Conservation (phyloP, 2,113 vertebrate genomes). For the Mugil cephalus region DNA sequence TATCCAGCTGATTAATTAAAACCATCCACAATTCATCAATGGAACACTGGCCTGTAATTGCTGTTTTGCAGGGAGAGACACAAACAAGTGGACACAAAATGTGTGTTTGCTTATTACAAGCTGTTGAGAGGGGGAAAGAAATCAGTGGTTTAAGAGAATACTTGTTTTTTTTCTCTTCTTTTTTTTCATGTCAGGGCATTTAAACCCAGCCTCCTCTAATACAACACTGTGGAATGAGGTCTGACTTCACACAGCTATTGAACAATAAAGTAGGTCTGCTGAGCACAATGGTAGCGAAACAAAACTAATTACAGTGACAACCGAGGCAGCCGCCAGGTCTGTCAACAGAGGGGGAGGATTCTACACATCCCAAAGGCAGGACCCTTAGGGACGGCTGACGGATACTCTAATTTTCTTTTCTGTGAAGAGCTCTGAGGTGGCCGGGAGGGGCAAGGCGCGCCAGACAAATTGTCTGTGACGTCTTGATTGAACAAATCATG, state of each 20-base stretch:
- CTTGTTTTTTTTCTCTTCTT: conserved; percentile 24
- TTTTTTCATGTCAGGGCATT: conserved; percentile 29
- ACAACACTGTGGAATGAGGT: conserved; percentile 34
- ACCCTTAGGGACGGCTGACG: conserved; percentile 73
- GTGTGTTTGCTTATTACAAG: conserved; percentile 59
- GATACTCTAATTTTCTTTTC: conserved; percentile 77
- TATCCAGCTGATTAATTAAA: conserved; percentile 70
- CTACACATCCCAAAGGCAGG: conserved; percentile 62
- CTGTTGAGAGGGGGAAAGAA: conserved; percentile 46
- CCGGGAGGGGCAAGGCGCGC: conserved; percentile 11
- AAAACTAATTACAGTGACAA: conserved; percentile 80
- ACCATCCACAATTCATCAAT: conserved; percentile 46
- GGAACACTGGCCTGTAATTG: conserved; percentile 61
- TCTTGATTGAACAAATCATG: conserved; percentile 75
- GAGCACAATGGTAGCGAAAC: conserved; percentile 70
- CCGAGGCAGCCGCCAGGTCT: conserved; percentile 65
- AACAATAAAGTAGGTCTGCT: conserved; percentile 59
- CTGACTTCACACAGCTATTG: conserved; percentile 14
- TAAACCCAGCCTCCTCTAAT: conserved; percentile 54
- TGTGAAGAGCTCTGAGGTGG: conserved; percentile 31
- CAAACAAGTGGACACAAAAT: conserved; percentile 35
- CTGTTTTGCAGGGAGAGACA: conserved; percentile 39
- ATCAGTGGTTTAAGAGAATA: conserved; percentile 53
- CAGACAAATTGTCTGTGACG: conserved; percentile 73
- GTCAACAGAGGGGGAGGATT: conserved; percentile 62